Base-by-base conservation (phyloP, 2,888 invertebrate genomes). In the Creontiades dilutus region DNA sequence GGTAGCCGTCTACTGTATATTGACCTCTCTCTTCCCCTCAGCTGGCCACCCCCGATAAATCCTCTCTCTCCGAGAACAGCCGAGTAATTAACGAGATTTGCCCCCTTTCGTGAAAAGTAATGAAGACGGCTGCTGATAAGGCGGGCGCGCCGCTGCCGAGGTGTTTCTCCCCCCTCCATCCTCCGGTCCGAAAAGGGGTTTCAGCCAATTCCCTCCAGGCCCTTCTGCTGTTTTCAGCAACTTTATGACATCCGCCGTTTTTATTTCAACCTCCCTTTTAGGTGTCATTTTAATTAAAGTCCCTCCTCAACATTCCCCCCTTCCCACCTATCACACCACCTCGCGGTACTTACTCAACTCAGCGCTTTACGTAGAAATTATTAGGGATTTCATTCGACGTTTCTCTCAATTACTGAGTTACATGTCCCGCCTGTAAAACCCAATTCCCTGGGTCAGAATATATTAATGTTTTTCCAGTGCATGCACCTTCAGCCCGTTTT, bases 51-150 rank as follows among this genome's bases (percentile, higher is more conserved):
- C 37, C 68, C 23, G 27, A n/a, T 68, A 68, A 68, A 19, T 19
- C n/a, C 12, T 68, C 68, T 57, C 57, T 57, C 57, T 5, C n/a
- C 57, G 19, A 57, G 57, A n/a, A n/a, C n/a, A 57, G n/a, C 68
- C 68, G 68, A 68, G 68, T 68, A 68, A 68, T 68, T 68, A 68
- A 68, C 68, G 68, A 68, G 68, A 27, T 57, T 57, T 57, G 57
- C 27, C 68, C 68, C 68, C 23, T 27, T 68, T 23, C 68, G 68
- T 19, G 68, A 27, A 27, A 68, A 68, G 68, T 68, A 68, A 68
- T 68, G 68, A 68, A 68, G 23, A 23, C 68, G 12, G 68, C 68
- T 23, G 27, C 68, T 68, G 68, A 68, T 68, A 68, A 68, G 68
- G 68, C 68, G 9, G 68, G 27, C 2, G 68, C 68, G 23, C 68